A percentile compares a stretch with the other conserved stretches of the same genome.
Evolutionary conservation across 2,113 vertebrate genomes (phyloP).

Genomic region (Struthio camelus): DNA sequence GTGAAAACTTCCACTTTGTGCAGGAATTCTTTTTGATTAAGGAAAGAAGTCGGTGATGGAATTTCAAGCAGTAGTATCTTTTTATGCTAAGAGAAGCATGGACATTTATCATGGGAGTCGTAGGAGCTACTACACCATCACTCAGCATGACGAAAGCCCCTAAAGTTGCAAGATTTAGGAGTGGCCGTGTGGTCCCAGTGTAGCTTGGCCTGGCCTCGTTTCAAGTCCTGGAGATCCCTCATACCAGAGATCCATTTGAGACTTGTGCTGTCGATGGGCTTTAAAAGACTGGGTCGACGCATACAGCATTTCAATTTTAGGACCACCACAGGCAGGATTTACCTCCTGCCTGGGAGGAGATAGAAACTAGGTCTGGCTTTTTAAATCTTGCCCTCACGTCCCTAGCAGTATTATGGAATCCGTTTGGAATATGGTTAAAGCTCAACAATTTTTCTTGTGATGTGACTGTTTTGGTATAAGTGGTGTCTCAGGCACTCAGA

Average conservation of each 20-base stretch:
- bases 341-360: neutral
- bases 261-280: neutral
- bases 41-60: neutral
- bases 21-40: neutral
- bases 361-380: neutral
- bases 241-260: neutral
- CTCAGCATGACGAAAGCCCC: neutral
- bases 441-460: neutral
- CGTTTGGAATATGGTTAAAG: neutral
- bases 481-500: neutral
- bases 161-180: neutral
- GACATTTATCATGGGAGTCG: neutral
- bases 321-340: neutral
- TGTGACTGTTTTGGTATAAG: neutral
- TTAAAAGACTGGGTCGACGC: neutral
- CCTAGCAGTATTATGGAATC: neutral
- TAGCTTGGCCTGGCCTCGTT: neutral
- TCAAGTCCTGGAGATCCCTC: neutral
- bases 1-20: neutral
- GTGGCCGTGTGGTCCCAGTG: neutral
- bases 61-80: neutral
- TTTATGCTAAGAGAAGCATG: neutral
- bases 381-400: neutral
- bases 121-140: neutral
- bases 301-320: neutral